Conservation (phyloP, 2,888 invertebrate genomes). For the Rhagonycha lutea region DNA sequence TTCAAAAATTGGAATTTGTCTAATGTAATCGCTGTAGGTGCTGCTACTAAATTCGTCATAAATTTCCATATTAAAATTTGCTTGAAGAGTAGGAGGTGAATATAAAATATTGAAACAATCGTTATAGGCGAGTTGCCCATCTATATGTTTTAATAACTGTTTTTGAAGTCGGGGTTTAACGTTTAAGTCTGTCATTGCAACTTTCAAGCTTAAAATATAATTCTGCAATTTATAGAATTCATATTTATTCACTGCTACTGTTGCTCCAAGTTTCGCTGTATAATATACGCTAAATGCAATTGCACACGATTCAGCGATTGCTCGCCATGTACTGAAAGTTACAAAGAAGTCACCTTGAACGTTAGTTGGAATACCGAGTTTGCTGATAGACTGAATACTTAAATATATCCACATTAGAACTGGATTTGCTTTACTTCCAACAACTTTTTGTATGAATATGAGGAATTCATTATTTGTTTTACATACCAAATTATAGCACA, state of each 20-base stretch:
- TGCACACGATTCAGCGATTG: neutral
- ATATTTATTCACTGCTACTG: conserved; percentile 55
- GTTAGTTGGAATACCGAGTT: neutral
- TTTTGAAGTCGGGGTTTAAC: neutral
- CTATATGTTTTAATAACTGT: neutral
- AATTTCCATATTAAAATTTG: neutral
- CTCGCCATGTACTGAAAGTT: neutral
- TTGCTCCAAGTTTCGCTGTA: conserved; percentile 53
- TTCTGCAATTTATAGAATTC: neutral
- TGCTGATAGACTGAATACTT: neutral
- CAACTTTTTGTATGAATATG: neutral
- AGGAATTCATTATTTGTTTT: neutral
- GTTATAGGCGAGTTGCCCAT: neutral
- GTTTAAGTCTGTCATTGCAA: neutral
- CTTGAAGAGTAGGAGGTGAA: neutral
- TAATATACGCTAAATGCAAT: conserved; percentile 16
- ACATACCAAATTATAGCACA: conserved; percentile 10
- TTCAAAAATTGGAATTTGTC: neutral
- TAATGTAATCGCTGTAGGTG: neutral
- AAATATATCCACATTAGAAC: neutral
- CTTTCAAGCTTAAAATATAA: neutral
- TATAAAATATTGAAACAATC: conserved; percentile 1
- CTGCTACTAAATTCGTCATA: neutral
- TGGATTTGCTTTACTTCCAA: neutral
- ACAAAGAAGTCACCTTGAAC: neutral